These are phyloP conservation scores for Cotesia glomerata DNA, from an alignment of 1,140 invertebrate species.

Conservation along the genomic window DNA sequence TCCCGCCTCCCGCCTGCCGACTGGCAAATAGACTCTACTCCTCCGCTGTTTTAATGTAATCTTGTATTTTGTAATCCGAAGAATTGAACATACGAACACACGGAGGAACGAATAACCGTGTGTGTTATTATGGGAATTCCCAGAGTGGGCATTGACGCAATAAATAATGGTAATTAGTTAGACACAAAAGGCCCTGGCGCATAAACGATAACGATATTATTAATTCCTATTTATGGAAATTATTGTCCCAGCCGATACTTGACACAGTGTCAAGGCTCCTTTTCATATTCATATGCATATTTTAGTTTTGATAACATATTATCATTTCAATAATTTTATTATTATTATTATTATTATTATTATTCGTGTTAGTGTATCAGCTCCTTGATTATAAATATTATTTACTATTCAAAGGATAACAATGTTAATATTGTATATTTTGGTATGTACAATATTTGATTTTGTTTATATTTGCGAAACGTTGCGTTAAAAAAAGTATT, in stretches of 20 bases:
- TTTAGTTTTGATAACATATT: neutral
- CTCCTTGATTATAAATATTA: no score
- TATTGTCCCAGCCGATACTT: neutral
- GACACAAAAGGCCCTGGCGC: neutral
- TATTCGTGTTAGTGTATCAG: no score
- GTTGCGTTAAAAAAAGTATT: no score
- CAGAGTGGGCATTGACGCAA: neutral
- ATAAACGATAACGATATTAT: neutral
- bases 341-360: no score
- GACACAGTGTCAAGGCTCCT: slow-evolving; percentile 5
- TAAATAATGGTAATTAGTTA: slow-evolving; percentile 4
- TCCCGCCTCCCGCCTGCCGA: neutral
- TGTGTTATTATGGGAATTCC: neutral
- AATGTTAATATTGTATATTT: no score
- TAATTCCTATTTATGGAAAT: slow-evolving; percentile 5
- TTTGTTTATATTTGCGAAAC: no score
- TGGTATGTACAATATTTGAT: no score
- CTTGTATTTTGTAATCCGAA: neutral
- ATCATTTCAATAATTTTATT: no score
- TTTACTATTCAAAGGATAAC: no score
- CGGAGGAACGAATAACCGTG: no score
- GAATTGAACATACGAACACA: neutral
- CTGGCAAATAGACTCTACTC: neutral
- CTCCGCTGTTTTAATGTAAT: neutral
- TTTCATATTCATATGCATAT: neutral